Conservation (phyloP, 1,140 invertebrate species). For the Papilio polyxenes region DNA sequence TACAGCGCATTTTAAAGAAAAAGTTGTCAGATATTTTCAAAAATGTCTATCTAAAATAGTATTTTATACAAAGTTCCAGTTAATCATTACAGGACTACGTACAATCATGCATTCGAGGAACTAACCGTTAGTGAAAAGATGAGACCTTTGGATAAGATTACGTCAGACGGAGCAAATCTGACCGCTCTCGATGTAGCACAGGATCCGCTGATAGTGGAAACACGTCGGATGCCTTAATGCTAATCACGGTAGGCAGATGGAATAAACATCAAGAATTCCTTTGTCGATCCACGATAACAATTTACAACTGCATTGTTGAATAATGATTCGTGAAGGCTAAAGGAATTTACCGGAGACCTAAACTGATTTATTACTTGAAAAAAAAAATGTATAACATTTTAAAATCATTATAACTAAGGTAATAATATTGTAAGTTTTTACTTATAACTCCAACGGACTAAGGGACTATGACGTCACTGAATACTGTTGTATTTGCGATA, state of each 20-base stretch:
- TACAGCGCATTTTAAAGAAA: too few relatives aligned
- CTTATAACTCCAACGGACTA: neutral
- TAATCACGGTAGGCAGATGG: neutral
- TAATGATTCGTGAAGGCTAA: neutral
- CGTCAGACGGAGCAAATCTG: neutral
- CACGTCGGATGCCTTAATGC: constrained; percentile 5
- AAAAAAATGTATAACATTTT: neutral
- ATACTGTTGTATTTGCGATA: too few relatives aligned
- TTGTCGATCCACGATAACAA: neutral
- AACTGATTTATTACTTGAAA: too few relatives aligned
- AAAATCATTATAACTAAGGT: neutral
- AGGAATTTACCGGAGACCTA: neutral
- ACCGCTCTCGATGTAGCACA: constrained; percentile 1
- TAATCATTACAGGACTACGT: neutral
- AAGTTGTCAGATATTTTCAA: too few relatives aligned
- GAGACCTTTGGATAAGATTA: constrained; percentile 24
- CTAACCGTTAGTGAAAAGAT: neutral
- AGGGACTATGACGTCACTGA: too few relatives aligned
- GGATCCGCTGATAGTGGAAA: constrained; percentile 22
- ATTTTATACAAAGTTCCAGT: neutral
- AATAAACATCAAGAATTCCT: constrained; percentile 12
- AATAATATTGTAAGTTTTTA: neutral
- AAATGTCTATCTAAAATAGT: too few relatives aligned
- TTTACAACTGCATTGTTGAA: neutral
- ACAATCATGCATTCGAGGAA: constrained; percentile 16